Evolutionary conservation across 2,113 vertebrate species (phyloP).

Genomic region (Pterocles gutturalis): DNA sequence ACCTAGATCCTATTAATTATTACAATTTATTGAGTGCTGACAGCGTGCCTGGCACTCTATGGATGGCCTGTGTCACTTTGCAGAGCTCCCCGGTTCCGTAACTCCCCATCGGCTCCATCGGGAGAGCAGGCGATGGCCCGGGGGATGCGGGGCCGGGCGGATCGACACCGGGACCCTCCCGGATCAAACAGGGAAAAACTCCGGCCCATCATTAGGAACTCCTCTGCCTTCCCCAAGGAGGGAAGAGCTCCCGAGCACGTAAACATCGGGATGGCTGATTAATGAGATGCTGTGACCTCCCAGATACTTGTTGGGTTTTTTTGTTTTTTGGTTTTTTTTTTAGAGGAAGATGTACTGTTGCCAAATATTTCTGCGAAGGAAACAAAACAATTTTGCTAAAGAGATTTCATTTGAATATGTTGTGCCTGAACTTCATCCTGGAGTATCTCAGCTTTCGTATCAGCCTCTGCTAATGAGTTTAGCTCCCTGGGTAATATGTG

Average conservation of each 20-base stretch:
- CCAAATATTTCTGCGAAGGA: constrained; percentile 1
- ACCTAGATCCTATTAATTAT: constrained; percentile 11
- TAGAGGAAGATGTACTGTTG: not conserved
- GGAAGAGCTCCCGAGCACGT: not conserved
- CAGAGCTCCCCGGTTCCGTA: not conserved
- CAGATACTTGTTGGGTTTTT: not conserved
- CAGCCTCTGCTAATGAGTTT: constrained; percentile 66
- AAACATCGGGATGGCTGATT: not conserved
- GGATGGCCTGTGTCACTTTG: not conserved
- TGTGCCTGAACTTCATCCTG: constrained; percentile 23
- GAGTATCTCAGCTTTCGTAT: constrained; percentile 17
- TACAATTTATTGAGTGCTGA: not conserved
- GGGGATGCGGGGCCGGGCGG: not conserved
- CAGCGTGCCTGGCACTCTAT: not conserved
- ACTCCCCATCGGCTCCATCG: not conserved
- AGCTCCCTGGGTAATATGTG: constrained; percentile 37
- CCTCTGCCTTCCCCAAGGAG: not conserved
- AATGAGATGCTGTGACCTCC: constrained; percentile 13
- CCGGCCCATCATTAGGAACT: not conserved
- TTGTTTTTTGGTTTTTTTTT: not conserved
- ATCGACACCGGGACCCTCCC: not conserved
- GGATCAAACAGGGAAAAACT: not conserved
- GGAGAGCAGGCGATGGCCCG: fast-evolving
- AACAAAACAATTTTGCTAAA: constrained; percentile 11
- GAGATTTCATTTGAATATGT: constrained; percentile 30